Conservation (phyloP, 2,797 vertebrate genomes). For the Peromyscus eremicus region DNA sequence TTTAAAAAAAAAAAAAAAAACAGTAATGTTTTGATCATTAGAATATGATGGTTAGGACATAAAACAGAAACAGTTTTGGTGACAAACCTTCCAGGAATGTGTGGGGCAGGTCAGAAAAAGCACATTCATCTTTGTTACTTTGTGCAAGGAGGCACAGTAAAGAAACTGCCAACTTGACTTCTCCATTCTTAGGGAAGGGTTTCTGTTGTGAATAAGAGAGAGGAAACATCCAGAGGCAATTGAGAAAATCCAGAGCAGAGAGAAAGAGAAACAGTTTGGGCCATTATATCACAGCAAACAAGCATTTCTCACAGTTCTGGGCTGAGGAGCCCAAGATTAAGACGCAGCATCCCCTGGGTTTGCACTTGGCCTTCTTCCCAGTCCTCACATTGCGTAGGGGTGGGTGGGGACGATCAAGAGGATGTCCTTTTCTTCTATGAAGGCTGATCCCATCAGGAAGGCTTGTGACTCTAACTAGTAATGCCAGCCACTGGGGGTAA, state of each 20-base stretch:
- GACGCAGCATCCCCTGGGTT: neutral
- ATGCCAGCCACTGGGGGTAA: neutral
- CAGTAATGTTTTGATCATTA: neutral
- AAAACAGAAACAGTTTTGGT: conserved; percentile 44
- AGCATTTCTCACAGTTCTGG: neutral
- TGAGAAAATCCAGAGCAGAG: neutral
- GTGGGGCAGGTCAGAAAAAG: conserved; percentile 6
- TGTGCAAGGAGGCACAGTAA: neutral
- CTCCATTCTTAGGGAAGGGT: neutral
- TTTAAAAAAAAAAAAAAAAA: neutral
- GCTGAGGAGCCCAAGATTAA: neutral
- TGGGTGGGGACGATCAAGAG: neutral
- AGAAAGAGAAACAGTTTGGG: neutral
- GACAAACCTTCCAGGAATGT: conserved; percentile 45
- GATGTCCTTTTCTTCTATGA: neutral
- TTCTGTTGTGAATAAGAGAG: neutral
- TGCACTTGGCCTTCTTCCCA: neutral
- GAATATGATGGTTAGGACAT: neutral
- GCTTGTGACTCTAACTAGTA: neutral
- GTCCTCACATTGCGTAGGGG: neutral
- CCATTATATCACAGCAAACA: neutral
- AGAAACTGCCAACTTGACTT: neutral
- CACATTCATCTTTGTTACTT: no score
- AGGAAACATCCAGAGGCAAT: neutral
- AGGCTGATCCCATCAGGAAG: neutral